Evolutionary conservation across 2,797 vertebrate genomes (phyloP).

Genomic region (Acipenser transmontanus): DNA sequence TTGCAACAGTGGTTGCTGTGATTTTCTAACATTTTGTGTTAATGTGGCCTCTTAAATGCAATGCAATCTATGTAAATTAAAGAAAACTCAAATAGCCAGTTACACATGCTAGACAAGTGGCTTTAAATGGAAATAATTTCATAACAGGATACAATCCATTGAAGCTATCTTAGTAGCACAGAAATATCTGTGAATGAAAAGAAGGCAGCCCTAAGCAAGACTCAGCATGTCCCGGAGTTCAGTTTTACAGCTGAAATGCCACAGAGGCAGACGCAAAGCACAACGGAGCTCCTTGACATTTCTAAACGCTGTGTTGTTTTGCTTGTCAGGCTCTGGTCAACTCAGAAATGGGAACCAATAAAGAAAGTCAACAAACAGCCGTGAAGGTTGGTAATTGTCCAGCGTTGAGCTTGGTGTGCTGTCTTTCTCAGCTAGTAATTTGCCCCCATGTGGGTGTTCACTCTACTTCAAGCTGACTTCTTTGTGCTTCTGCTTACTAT

Average conservation of each 20-base stretch:
- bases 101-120: too few relatives aligned
- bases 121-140: too few relatives aligned
- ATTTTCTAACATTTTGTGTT: too few relatives aligned
- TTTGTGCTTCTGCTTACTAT: neutral
- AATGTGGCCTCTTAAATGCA: too few relatives aligned
- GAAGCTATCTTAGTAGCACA: neutral
- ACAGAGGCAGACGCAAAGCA: slow-evolving; percentile 5
- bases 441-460: too few relatives aligned
- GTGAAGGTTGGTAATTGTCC: slow-evolving; percentile 56
- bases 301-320: slow-evolving; percentile 33
- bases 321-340: slow-evolving; percentile 46
- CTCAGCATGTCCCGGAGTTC: slow-evolving; percentile 21
- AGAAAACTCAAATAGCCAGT: too few relatives aligned
- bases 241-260: slow-evolving; percentile 7
- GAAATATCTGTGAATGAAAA: neutral
- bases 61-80: too few relatives aligned
- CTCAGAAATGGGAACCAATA: slow-evolving; percentile 36
- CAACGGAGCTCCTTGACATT: slow-evolving; percentile 16
- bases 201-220: slow-evolving; percentile 25
- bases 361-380: slow-evolving; percentile 43
- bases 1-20: too few relatives aligned
- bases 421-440: neutral
- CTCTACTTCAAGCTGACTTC: neutral
- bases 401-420: neutral
- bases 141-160: too few relatives aligned